Evolutionary conservation across 1,140 invertebrate species (phyloP).

Genomic region (Apis mellifera): Amel_HAv3.1 CM009938.2:8633501-8634000

Average conservation of each 20-base stretch:
- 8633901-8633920: not conserved
- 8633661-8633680: not conserved
- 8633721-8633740: not conserved
- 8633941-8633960: not conserved
- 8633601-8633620: not conserved
- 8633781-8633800: not conserved
- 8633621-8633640: not conserved
- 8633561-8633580: not conserved
- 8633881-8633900: not conserved
- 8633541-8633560: not conserved
- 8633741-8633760: not conserved
- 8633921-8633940: not conserved
- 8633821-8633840: not conserved
- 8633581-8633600: not conserved
- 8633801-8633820: not conserved
- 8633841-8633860: not conserved
- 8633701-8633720: not conserved
- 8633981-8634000: not conserved
- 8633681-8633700: not conserved
- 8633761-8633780: not conserved
- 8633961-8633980: slow-evolving; percentile 18
- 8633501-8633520: too few species aligned
- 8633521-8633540: too few species aligned
- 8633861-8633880: slow-evolving; percentile 8
- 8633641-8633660: not conserved